Evolutionary conservation across 2,888 invertebrate species (phyloP).

Genomic region (Ischnus inquisitorius): DNA sequence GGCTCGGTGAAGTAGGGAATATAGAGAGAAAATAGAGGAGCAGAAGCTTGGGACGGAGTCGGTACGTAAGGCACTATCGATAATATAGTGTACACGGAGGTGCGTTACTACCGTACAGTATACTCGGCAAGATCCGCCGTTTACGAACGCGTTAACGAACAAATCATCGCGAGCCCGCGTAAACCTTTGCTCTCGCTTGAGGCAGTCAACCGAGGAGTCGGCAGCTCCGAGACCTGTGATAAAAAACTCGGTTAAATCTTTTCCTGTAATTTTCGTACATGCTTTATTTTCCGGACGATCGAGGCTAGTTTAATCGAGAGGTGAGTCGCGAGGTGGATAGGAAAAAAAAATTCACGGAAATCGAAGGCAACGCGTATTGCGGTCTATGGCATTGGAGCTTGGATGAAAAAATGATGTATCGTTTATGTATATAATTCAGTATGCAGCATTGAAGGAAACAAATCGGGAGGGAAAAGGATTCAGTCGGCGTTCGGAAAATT

Average conservation of each 20-base stretch:
- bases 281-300: no score
- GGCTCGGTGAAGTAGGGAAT: neutral
- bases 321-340: no score
- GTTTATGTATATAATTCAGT: no score
- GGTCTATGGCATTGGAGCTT: no score
- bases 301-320: no score
- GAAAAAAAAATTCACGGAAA: no score
- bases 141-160: slow-evolving; percentile 64
- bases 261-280: neutral
- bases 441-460: no score
- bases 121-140: slow-evolving; percentile 21
- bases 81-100: slow-evolving; percentile 26
- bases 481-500: slow-evolving; percentile 17
- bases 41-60: neutral
- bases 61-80: neutral
- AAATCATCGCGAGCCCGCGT: slow-evolving; percentile 59
- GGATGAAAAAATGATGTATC: no score
- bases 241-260: neutral
- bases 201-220: neutral
- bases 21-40: slow-evolving; percentile 20
- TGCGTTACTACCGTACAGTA: slow-evolving; percentile 19
- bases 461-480: slow-evolving; percentile 24
- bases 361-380: no score
- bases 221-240: slow-evolving; percentile 13
- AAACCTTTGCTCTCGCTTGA: slow-evolving; percentile 19